Evolutionary conservation across 1,140 invertebrate species (phyloP).

Genomic region (Leptonema lineaticorne): DNA sequence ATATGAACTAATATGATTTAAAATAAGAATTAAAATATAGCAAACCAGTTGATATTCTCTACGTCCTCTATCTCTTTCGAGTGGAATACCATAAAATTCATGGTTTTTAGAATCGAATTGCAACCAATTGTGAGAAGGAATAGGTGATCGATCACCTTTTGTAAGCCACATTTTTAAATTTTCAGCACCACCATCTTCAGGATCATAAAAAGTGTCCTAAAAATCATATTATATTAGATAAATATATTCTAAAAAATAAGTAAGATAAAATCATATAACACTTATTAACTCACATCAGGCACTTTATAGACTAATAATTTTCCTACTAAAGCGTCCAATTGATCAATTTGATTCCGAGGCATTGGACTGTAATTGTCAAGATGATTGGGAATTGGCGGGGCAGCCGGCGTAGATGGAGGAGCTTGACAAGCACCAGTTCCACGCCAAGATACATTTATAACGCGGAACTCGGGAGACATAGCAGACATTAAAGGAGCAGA

Average conservation of each 20-base stretch:
- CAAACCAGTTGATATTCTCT: constrained; percentile 75
- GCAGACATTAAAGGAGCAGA: constrained; percentile 57
- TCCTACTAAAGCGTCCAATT: constrained; percentile 76
- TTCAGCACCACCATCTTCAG: constrained; percentile 75
- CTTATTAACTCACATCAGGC: constrained; percentile 61
- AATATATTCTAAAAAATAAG: background rate
- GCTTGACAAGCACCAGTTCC: constrained; percentile 66
- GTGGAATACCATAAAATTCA: constrained; percentile 85
- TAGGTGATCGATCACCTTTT: constrained; percentile 67
- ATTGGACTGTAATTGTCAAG: constrained; percentile 71
- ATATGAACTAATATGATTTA: too few species aligned
- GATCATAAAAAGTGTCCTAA: constrained; percentile 88
- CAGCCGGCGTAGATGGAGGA: constrained; percentile 44
- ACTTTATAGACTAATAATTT: constrained; percentile 78
- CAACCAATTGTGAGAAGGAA: constrained; percentile 76
- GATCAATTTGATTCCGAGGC: constrained; percentile 81
- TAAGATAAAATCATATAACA: background rate
- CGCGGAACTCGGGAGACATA: constrained; percentile 64
- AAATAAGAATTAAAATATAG: background rate
- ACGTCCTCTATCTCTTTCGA: constrained; percentile 65
- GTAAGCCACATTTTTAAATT: constrained; percentile 73
- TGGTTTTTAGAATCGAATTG: constrained; percentile 87
- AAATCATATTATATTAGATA: background rate
- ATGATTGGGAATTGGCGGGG: constrained; percentile 53
- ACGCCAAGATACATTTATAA: constrained; percentile 62